A percentile compares a stretch with the other conserved stretches of the same genome.
Conservation (phyloP, 2,797 vertebrate genomes). For the Gymnoscopelus microlampas region DNA sequence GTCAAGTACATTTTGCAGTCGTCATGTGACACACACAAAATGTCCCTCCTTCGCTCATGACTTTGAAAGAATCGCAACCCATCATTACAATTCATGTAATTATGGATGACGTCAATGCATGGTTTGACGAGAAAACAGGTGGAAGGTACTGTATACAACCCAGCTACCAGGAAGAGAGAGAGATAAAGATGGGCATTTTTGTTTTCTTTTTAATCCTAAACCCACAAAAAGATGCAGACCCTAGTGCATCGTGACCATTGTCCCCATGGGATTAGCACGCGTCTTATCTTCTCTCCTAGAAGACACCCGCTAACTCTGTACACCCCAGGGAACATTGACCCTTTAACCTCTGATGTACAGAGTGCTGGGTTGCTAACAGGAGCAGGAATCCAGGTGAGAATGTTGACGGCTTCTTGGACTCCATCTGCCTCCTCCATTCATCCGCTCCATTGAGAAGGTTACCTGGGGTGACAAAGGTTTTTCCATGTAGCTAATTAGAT, state of each 20-base stretch:
- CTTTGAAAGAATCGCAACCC: too few relatives aligned
- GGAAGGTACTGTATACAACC: neutral
- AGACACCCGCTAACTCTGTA: constrained; percentile 10
- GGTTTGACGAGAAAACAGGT: constrained; percentile 20
- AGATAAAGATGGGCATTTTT: constrained; percentile 14
- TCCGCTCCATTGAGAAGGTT: too few relatives aligned
- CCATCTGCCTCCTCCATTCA: too few relatives aligned
- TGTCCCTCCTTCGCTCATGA: too few relatives aligned
- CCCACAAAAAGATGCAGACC: constrained; percentile 48
- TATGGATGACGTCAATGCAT: neutral
- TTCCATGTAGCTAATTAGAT: too few relatives aligned
- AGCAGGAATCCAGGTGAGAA: neutral
- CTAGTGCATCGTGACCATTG: constrained; percentile 56
- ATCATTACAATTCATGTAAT: too few relatives aligned
- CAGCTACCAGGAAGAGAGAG: neutral
- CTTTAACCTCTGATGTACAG: constrained; percentile 9
- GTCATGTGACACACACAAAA: too few relatives aligned
- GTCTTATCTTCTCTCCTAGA: constrained; percentile 21
- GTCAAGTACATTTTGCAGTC: too few relatives aligned
- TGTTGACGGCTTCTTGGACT: neutral
- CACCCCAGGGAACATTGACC: neutral
- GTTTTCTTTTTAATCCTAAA: constrained; percentile 19
- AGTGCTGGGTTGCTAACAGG: neutral
- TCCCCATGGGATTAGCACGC: constrained; percentile 60
- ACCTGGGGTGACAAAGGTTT: too few relatives aligned